phyloP scores from a whole-genome alignment of 2,888 invertebrate genomes.

The Metalampra italica region DNA sequence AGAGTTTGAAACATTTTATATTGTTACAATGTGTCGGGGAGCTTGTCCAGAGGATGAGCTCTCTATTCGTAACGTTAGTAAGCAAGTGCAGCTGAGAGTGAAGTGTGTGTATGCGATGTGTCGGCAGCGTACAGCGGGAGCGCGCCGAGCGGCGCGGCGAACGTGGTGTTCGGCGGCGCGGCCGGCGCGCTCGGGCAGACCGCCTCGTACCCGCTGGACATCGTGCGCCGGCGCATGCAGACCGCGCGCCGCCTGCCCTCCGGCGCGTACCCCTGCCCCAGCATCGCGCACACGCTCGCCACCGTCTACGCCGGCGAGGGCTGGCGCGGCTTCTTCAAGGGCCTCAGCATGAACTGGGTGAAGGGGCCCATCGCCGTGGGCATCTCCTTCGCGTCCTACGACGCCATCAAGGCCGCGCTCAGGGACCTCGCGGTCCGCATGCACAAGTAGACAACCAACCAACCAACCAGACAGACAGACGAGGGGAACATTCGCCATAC shows the following conservation, averaged over 20 bases:
- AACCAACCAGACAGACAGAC: not conserved
- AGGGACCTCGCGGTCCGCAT: conserved; percentile 45
- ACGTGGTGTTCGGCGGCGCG: conserved; percentile 90
- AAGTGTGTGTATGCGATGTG: no score
- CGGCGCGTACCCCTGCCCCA: conserved; percentile 75
- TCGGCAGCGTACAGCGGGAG: conserved; percentile 37
- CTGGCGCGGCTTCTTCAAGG: conserved; percentile 95
- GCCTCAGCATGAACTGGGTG: conserved; percentile 99
- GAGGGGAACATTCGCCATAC: not conserved
- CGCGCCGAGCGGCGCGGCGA: conserved; percentile 74
- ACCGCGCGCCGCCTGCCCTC: conserved; percentile 69
- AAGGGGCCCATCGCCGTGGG: conserved; percentile 95
- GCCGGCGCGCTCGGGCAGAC: conserved; percentile 97
- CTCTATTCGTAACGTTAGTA: no score
- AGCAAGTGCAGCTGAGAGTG: no score
- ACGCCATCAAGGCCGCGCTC: conserved; percentile 83
- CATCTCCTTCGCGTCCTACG: conserved; percentile 97
- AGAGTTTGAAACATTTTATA: no score
- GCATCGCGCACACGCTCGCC: conserved; percentile 74
- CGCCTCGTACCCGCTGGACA: conserved; percentile 97
- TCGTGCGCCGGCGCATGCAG: conserved; percentile 85
- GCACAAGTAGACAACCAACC: not conserved
- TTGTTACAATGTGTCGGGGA: no score
- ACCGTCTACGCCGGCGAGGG: conserved; percentile 90
- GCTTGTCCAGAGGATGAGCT: no score